phyloP scores from a whole-genome alignment of 2,113 vertebrate genomes.

The Redunca redunca region DNA sequence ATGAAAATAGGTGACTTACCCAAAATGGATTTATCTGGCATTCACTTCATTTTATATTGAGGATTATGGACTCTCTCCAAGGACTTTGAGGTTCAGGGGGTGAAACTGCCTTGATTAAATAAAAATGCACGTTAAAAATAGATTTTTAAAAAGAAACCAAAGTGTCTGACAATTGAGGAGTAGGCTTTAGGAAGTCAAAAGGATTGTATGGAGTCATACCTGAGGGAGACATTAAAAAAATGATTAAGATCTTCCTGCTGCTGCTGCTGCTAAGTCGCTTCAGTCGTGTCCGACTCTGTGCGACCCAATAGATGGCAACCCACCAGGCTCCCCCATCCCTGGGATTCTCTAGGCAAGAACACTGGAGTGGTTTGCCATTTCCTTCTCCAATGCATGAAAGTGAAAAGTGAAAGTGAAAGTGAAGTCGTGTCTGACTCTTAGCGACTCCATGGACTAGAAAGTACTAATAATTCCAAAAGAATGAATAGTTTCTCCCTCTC shows the following conservation, averaged over 20 bases:
- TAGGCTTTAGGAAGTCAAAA: neutral
- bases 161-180: neutral
- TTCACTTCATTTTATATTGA: neutral
- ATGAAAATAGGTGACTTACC: slow-evolving; percentile 34
- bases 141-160: neutral
- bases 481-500: neutral
- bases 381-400: too few relatives aligned
- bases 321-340: too few relatives aligned
- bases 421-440: too few relatives aligned
- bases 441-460: neutral
- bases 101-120: neutral
- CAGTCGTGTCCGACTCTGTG: too few relatives aligned
- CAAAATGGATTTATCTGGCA: neutral
- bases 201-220: neutral
- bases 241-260: neutral
- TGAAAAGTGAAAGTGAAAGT: too few relatives aligned
- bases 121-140: slow-evolving; percentile 36
- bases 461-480: neutral
- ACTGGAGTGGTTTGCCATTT: too few relatives aligned
- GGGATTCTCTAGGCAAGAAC: too few relatives aligned
- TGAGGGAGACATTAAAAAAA: neutral
- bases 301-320: too few relatives aligned
- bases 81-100: neutral
- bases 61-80: neutral
- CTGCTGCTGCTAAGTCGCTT: too few relatives aligned